phyloP scores from a whole-genome alignment of 2,797 vertebrate genomes.

The Rousettus madagascariensis region DNA sequence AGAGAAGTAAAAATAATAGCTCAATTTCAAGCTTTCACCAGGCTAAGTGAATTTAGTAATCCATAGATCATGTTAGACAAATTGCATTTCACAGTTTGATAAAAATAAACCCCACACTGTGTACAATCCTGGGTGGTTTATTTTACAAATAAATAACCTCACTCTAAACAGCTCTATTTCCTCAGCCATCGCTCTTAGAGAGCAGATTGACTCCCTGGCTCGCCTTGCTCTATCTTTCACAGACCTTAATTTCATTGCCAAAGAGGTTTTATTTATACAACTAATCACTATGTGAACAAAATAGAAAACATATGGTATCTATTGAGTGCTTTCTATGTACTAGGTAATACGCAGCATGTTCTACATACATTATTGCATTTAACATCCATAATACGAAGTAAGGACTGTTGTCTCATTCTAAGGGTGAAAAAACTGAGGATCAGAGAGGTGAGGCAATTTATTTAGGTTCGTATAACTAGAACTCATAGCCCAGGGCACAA shows the following conservation, averaged over 20 bases:
- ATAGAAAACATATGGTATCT: slow-evolving; percentile 24
- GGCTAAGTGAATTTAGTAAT: slow-evolving; percentile 76
- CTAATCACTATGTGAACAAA: slow-evolving; percentile 34
- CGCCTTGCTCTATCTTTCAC: background rate
- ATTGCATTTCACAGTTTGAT: slow-evolving; percentile 75
- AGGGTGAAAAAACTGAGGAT: background rate
- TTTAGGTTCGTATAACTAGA: background rate
- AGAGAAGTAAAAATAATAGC: slow-evolving; percentile 42
- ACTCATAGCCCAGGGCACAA: background rate
- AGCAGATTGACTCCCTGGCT: slow-evolving; percentile 39
- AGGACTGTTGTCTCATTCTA: background rate
- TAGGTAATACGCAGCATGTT: background rate
- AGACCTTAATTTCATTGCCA: slow-evolving; percentile 31
- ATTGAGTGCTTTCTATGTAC: background rate
- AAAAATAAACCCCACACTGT: slow-evolving; percentile 63
- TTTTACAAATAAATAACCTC: slow-evolving; percentile 70
- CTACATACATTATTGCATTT: background rate
- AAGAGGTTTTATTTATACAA: slow-evolving; percentile 60
- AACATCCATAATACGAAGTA: background rate
- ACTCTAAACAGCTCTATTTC: slow-evolving; percentile 62
- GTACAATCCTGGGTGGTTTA: slow-evolving; percentile 62
- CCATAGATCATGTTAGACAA: slow-evolving; percentile 74
- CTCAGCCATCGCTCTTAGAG: slow-evolving; percentile 55
- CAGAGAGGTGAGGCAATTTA: background rate
- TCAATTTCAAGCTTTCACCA: slow-evolving; percentile 59